Evolutionary conservation across 2,113 vertebrate species (phyloP).

Genomic region (Pedetes capensis): DNA sequence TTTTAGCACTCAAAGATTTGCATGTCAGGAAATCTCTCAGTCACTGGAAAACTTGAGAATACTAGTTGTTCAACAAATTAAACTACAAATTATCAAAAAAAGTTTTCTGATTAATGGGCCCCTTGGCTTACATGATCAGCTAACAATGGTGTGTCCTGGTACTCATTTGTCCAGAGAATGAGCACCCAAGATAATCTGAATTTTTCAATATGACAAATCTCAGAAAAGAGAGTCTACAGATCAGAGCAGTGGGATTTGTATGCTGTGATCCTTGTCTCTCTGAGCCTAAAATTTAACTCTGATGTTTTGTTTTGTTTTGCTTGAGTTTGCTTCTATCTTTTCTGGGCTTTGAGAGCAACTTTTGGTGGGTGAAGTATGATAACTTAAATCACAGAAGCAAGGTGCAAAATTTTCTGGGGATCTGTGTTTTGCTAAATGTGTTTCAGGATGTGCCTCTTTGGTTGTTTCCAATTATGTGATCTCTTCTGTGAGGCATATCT

Average conservation of each 20-base stretch:
- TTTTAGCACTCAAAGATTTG: not conserved
- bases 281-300: not conserved
- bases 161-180: not conserved
- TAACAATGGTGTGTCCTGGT: not conserved
- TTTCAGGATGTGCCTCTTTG: not conserved
- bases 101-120: not conserved
- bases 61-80: not conserved
- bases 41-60: not conserved
- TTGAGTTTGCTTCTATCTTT: not conserved
- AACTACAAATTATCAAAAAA: not conserved
- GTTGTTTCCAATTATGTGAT: not conserved
- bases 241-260: not conserved
- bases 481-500: not conserved
- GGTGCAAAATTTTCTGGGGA: not conserved
- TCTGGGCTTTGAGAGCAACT: not conserved
- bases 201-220: not conserved
- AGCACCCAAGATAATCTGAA: not conserved
- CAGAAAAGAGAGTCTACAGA: not conserved
- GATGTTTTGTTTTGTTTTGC: too few relatives aligned
- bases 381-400: not conserved
- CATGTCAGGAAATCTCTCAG: not conserved
- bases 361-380: not conserved
- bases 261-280: not conserved
- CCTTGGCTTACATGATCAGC: not conserved
- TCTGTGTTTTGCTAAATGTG: not conserved